Base-by-base conservation (phyloP, 2,888 invertebrate species). In the Capitulum mitella region DNA sequence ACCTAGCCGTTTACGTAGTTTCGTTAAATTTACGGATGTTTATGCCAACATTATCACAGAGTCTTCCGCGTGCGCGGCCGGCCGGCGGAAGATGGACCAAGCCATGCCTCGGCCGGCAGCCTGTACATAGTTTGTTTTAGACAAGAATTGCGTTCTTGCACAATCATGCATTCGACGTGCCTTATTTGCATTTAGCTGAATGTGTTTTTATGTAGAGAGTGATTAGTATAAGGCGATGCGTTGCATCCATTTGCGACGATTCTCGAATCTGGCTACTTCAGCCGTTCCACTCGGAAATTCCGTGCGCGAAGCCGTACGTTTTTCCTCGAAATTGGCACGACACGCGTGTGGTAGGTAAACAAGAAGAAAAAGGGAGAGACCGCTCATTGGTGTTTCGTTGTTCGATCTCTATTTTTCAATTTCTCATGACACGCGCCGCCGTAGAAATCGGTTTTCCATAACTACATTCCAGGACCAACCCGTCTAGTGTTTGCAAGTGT, bases 101-200 rank as follows among this genome's bases (percentile, higher is more conserved):
- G 58, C 58, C 10, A n/a, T 29, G 29, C 29, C 29, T 12, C 5
- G 29, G 8, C 58, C 58, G 58, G 58, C 58, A 58, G 10, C 29
- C 26, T 70, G 70, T 70, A 70, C 70, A 70, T 70, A 70, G 70
- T 70, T 37, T 70, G 70, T 70, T 70, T 70, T 70, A 70, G 70
- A 37, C 70, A 70, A 70, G 70, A 70, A 70, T 70, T 70, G 70
- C 70, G 70, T 70, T 70, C 37, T 70, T 70, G 70, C 70, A 70
- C 70, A 70, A 70, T 70, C 70, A 70, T 70, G 70, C 70, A 70
- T 70, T 70, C 70, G 40, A 70, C 70, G 70, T 70, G 70, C 70
- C 70, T 70, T 70, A 70, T 70, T 70, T 70, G 70, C 40, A 70
- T 70, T 70, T 70, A 70, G 40, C 70, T 70, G 40, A 70, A 70